These are phyloP conservation scores for Tromatobia lineatoria DNA, from an alignment of 2,888 invertebrate genomes.

Conservation along the genomic window DNA sequence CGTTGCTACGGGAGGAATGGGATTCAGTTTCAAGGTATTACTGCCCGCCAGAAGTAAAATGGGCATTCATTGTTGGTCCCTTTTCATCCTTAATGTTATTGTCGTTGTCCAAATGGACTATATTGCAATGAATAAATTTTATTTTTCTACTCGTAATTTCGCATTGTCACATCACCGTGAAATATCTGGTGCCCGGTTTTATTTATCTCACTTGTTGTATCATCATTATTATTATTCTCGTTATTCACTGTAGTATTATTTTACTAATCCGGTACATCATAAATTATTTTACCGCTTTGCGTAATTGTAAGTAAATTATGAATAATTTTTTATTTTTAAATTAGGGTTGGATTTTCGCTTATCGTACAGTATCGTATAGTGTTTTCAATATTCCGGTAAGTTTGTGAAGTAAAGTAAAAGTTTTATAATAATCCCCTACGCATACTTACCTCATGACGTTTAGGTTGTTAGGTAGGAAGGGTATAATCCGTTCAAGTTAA, in stretches of 20 bases:
- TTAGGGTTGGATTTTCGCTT: no score
- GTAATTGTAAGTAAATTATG: background rate
- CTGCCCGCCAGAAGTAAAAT: background rate
- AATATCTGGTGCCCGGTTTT: no score
- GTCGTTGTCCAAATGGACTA: background rate
- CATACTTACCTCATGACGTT: slow-evolving; percentile 56
- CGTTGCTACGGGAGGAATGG: slow-evolving; percentile 21
- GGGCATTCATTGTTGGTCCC: background rate
- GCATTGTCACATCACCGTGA: background rate
- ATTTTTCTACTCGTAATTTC: background rate
- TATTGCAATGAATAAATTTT: background rate
- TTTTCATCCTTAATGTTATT: background rate
- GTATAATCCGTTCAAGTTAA: slow-evolving; percentile 64
- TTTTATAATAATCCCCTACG: slow-evolving; percentile 1
- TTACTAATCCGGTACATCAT: background rate
- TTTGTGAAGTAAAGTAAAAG: slow-evolving; percentile 51
- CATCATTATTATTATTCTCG: background rate
- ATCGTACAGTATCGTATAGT: background rate
- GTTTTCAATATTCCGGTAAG: background rate
- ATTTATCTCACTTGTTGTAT: background rate
- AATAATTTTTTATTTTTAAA: no score
- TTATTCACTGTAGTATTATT: background rate
- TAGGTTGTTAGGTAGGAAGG: slow-evolving; percentile 23
- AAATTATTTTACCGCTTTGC: background rate
- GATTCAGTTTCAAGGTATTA: slow-evolving; percentile 27